phyloP scores from a whole-genome alignment of 2,113 vertebrate genomes.

The Percopsis transmontana region DNA sequence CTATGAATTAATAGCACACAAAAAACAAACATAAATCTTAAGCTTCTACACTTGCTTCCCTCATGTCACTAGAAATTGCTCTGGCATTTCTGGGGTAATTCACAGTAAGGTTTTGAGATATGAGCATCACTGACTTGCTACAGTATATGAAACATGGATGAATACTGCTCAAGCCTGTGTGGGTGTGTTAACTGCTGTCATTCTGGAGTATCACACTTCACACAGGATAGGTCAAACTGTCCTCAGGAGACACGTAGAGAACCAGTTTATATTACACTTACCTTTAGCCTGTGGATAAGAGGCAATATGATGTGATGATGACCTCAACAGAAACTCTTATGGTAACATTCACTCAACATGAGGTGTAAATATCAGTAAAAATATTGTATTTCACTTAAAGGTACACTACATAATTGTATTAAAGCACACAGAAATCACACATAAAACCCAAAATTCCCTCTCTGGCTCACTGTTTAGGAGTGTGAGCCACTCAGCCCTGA shows the following conservation, averaged over 20 bases:
- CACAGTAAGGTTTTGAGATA: slow-evolving; percentile 15
- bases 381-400: too few relatives aligned
- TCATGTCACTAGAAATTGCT: slow-evolving; percentile 23
- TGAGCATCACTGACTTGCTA: slow-evolving; percentile 36
- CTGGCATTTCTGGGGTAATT: slow-evolving; percentile 70
- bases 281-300: not conserved
- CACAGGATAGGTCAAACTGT: slow-evolving; percentile 41
- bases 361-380: too few relatives aligned
- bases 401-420: too few relatives aligned
- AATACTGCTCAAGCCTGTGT: slow-evolving; percentile 11
- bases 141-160: slow-evolving; percentile 2
- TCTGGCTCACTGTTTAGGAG: too few relatives aligned
- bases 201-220: slow-evolving; percentile 31
- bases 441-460: too few relatives aligned
- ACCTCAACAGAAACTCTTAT: not conserved
- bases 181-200: not conserved
- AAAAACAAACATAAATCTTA: not conserved
- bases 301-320: not conserved
- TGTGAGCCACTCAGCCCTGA: too few relatives aligned
- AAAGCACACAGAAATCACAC: too few relatives aligned
- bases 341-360: too few relatives aligned
- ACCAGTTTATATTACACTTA: not conserved
- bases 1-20: too few relatives aligned
- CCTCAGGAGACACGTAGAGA: slow-evolving; percentile 9
- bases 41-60: slow-evolving; percentile 17